Evolutionary conservation across 2,113 vertebrate species (phyloP), one percentile per base, ranked within the genome.

Genomic region (Psilopsiagon aurifrons): DNA sequence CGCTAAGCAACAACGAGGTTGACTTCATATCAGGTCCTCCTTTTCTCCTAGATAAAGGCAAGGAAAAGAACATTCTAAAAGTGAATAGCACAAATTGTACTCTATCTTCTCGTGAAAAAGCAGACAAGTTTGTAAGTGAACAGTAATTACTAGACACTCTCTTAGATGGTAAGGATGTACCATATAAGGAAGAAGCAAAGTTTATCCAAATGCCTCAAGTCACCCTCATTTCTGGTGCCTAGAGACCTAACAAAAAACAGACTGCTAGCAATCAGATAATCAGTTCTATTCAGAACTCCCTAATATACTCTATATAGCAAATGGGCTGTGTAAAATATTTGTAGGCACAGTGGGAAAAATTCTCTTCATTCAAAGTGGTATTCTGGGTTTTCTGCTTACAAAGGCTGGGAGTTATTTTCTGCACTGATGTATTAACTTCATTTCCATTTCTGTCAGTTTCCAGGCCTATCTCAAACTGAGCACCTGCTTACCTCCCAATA

Each of bases 191-290:
- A 87, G 77, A 92, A 93, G 52, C 27, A 89, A 86, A 5, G 2
- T 95, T 94, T 93, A 92, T 43, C 88, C 95, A 95, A 92, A 92
- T 93, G 76, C 86, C 78, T 88, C 79, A 84, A 84, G 83, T 84
- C 80, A 49, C 73, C 47, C 90, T 94, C 83, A 89, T 86, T 95
- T 93, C 86, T 57, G 90, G 88, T 94, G 95, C 94, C 73, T 96
- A 78, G 94, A 96, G 90, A 96, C 88, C 86, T 93, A 96, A 94
- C 95, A 97, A 97, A 96, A 68, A 96, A 93, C 88, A 95, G 86
- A 76, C 83, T 54, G 69, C 76, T 44, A 66, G 86, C 41, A 88
- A 90, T 93, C 74, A 69, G 80, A 90, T 66, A 74, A 83, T n/a
- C 13, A 1, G 35, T 29, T 79, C 80, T 88, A 43, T 78, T 86